Base-by-base conservation (phyloP, 2,888 invertebrate genomes). In the Tholera decimalis region DNA sequence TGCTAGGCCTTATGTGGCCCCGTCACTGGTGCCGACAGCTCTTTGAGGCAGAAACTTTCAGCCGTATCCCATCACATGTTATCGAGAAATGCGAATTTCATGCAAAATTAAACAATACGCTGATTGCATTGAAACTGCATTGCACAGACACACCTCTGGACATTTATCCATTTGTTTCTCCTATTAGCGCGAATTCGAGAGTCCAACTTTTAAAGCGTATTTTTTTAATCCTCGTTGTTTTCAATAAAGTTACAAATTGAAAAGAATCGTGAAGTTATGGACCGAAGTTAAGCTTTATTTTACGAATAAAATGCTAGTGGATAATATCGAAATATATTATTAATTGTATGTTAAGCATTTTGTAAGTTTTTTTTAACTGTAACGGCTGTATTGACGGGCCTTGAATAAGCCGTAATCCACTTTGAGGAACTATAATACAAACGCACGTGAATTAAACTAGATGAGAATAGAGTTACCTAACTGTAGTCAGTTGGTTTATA, bases 101-200 rank as follows among this genome's bases (percentile, higher is more conserved):
- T 35, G 4, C 18, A 37, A 53, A 64, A 46, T 46, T 0, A 33
- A 46, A 65, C 28, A 65, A 53, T 33, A 39, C 24, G 9, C 30
- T 54, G 18, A 54, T 54, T 46, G 46, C 9, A 46, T 37, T n/a
- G 30, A 20, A 39, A 54, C n/a, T 15, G 8, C 11, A 35, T 43
- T n/a, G 30, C 18, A 13, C 43, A 50, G 33, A 43, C 11, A n/a
- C 53, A 26, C 22, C 22, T 54, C 26, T 26, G 15, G 15, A 11
- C 2, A 18, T 35, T 8, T 11, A 4, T 35, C 20, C n/a, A n/a
- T 58, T 11, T 22, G 15, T 18, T 41, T 47, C 33, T 33, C 35
- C 22, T 37, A 43, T 49, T 59, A 49, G 15, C 49, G 39, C 28
- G 15, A 49, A 49, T 30, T 46, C 24, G 41, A 8, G 8, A 6